These are phyloP conservation scores for Cettia cetti DNA, from an alignment of 2,113 vertebrate genomes.

Conservation along the genomic window DNA sequence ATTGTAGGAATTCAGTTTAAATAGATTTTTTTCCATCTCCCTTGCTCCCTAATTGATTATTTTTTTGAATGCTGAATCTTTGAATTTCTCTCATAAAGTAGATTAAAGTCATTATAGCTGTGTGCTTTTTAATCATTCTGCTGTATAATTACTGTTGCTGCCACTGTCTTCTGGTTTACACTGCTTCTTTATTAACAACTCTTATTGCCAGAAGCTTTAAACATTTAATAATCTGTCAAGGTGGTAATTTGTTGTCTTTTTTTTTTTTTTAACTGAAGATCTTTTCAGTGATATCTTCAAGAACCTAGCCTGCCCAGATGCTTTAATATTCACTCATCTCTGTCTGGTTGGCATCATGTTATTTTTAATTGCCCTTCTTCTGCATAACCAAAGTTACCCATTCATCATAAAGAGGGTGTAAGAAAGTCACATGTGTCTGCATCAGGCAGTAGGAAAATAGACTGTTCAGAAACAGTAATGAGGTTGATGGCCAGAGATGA, in stretches of 20 bases:
- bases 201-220: slow-evolving; percentile 50
- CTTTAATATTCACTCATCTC: not conserved
- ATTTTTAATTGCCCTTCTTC: not conserved
- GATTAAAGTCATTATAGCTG: slow-evolving; percentile 64
- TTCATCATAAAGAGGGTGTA: not conserved
- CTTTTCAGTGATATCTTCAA: not conserved
- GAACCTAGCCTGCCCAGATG: not conserved
- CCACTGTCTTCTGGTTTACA: slow-evolving; percentile 23
- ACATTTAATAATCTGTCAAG: slow-evolving; percentile 51
- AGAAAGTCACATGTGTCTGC: not conserved
- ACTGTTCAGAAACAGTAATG: not conserved
- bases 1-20: slow-evolving; percentile 55
- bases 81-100: slow-evolving; percentile 55
- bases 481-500: not conserved
- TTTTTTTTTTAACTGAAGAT: not conserved
- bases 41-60: slow-evolving; percentile 62
- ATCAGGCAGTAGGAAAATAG: not conserved
- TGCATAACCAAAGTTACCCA: not conserved
- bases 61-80: slow-evolving; percentile 56
- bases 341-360: not conserved
- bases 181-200: slow-evolving; percentile 50
- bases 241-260: not conserved
- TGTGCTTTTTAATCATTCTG: slow-evolving; percentile 67
- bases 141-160: slow-evolving; percentile 50
- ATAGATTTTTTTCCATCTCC: slow-evolving; percentile 24